These are phyloP conservation scores for Aphelenchoides fujianensis DNA, from an alignment of 1,140 invertebrate species.

Conservation along the genomic window DNA sequence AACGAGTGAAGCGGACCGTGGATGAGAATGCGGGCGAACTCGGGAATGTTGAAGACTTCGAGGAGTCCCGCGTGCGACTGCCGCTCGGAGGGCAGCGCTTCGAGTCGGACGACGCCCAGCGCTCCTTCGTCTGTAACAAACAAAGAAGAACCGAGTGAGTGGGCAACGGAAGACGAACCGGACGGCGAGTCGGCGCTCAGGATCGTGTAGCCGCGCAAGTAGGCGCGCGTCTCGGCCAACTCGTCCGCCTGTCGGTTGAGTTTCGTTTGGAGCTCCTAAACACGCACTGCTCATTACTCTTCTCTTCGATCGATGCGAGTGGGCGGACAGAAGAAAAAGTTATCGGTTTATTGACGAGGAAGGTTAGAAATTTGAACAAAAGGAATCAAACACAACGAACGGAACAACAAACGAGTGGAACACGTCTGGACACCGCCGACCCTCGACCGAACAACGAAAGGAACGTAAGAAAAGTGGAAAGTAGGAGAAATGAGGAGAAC, in stretches of 20 bases:
- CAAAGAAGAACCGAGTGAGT: too few species aligned
- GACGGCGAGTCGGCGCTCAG: conserved; percentile 16
- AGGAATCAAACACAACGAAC: too few species aligned
- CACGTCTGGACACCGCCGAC: too few species aligned
- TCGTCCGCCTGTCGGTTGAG: conserved; percentile 50
- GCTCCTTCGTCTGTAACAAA: too few species aligned
- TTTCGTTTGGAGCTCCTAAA: conserved; percentile 51
- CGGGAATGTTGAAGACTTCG: conserved; percentile 54
- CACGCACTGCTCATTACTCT: conserved; percentile 16
- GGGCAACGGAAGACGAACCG: background rate
- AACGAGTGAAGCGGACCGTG: too few species aligned
- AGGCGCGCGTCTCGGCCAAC: conserved; percentile 44
- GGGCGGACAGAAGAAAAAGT: conserved; percentile 22
- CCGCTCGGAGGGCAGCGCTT: conserved; percentile 21
- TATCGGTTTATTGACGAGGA: too few species aligned
- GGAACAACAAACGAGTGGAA: too few species aligned
- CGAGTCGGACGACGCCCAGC: conserved; percentile 23
- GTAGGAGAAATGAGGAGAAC: too few species aligned
- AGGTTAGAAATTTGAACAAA: too few species aligned
- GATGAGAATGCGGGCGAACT: conserved; percentile 50
- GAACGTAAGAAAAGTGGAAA: too few species aligned
- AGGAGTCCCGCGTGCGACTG: conserved; percentile 44
- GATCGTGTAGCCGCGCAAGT: conserved; percentile 48
- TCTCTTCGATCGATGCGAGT: too few species aligned
- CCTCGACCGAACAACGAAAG: too few species aligned